A percentile compares a stretch with the other conserved stretches of the same genome.
phyloP scores from a whole-genome alignment of 2,888 invertebrate species.

The Harmothoe impar region DNA sequence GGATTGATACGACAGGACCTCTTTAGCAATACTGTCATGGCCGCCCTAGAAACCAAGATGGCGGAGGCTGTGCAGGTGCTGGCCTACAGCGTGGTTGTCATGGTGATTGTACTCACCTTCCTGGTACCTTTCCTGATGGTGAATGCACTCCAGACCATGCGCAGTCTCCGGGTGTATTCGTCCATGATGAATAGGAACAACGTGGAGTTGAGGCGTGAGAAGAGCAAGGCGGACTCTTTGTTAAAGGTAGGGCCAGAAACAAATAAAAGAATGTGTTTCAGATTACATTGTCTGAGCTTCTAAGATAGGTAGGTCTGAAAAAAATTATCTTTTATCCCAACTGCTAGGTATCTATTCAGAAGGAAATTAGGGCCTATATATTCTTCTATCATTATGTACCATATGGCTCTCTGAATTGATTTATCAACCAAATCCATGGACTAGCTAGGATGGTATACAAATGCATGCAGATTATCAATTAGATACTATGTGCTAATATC shows the following conservation, averaged over 20 bases:
- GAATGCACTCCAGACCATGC: constrained; percentile 4
- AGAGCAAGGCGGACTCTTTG: constrained; percentile 5
- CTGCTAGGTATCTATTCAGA: too few species aligned
- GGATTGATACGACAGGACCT: neutral
- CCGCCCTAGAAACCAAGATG: neutral
- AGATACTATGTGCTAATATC: too few species aligned
- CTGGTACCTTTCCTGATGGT: neutral
- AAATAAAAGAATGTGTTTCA: too few species aligned
- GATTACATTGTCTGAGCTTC: too few species aligned
- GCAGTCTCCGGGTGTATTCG: neutral
- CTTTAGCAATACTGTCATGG: neutral
- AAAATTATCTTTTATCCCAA: too few species aligned
- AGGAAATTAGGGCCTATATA: too few species aligned
- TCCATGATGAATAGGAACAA: constrained; percentile 24
- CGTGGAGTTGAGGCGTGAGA: neutral
- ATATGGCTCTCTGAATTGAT: too few species aligned
- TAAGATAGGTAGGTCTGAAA: too few species aligned
- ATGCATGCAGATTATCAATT: too few species aligned
- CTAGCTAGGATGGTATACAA: too few species aligned
- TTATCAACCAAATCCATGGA: too few species aligned
- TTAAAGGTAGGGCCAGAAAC: neutral
- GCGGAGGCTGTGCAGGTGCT: neutral
- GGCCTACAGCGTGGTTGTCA: constrained; percentile 2
- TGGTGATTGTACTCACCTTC: neutral
- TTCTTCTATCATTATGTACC: too few species aligned